Percentiles rank a stretch among this genome's conserved stretches.
phyloP scores from a whole-genome alignment of 2,888 invertebrate genomes.

The Nudaria mundana region DNA sequence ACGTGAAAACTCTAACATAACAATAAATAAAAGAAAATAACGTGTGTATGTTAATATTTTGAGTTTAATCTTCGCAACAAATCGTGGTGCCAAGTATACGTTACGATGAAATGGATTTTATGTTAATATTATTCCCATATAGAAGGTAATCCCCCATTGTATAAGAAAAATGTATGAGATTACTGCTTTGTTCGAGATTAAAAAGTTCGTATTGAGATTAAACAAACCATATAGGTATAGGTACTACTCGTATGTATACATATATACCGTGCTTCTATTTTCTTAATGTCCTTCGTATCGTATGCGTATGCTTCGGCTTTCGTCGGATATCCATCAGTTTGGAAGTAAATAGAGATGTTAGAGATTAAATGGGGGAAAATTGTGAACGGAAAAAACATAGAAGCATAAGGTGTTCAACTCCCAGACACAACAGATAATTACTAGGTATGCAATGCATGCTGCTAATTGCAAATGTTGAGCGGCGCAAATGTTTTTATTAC shows the following conservation, averaged over 20 bases:
- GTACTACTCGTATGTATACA: not conserved
- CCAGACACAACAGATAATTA: too few species aligned
- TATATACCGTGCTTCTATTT: too few species aligned
- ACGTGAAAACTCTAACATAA: conserved; percentile 13
- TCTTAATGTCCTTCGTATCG: too few species aligned
- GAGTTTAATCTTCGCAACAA: conserved; percentile 68
- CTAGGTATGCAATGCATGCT: too few species aligned
- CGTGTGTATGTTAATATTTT: conserved; percentile 44
- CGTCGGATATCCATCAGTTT: too few species aligned
- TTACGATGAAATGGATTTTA: conserved; percentile 52
- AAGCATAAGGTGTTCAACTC: too few species aligned
- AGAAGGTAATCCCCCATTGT: conserved; percentile 49
- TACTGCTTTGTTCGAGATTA: conserved; percentile 33
- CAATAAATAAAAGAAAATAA: conserved; percentile 39
- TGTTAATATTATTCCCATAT: conserved; percentile 63
- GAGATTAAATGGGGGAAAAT: too few species aligned
- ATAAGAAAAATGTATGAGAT: conserved; percentile 50
- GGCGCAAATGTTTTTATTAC: too few species aligned
- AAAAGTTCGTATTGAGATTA: conserved; percentile 12
- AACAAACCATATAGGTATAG: not conserved
- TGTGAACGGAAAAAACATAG: too few species aligned
- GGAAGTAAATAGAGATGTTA: too few species aligned
- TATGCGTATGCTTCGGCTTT: too few species aligned
- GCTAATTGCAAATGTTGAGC: too few species aligned
- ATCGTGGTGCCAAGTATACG: conserved; percentile 54